phyloP scores from a whole-genome alignment of 2,888 invertebrate species.

The Dasypogon diadema region DNA sequence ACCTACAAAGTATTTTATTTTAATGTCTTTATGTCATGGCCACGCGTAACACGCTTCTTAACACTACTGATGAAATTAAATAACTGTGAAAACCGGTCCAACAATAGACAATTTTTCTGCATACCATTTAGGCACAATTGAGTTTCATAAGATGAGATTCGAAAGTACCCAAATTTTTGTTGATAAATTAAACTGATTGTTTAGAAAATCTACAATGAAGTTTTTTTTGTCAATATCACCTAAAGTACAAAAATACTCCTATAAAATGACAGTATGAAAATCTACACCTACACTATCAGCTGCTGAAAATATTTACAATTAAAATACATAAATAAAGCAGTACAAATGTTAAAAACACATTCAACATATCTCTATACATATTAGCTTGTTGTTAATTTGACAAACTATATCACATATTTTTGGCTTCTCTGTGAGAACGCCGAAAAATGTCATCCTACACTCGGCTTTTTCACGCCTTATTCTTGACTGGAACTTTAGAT shows the following conservation, averaged over 20 bases:
- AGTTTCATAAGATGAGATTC: too few relatives aligned
- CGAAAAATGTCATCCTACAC: constrained; percentile 14
- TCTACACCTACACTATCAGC: background rate
- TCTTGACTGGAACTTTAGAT: background rate
- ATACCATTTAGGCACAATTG: too few relatives aligned
- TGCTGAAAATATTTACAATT: constrained; percentile 15
- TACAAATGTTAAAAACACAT: constrained; percentile 7
- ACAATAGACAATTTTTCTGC: too few relatives aligned
- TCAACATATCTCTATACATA: background rate
- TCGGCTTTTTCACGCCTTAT: background rate
- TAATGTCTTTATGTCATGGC: too few relatives aligned
- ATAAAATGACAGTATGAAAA: constrained; percentile 22
- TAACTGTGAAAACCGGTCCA: too few relatives aligned
- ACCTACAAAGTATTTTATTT: too few relatives aligned
- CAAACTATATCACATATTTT: constrained; percentile 50
- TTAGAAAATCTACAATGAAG: too few relatives aligned
- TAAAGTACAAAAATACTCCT: background rate
- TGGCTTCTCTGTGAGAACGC: constrained; percentile 14
- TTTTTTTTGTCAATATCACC: too few relatives aligned
- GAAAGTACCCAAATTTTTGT: too few relatives aligned
- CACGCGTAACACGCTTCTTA: too few relatives aligned
- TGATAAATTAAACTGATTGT: too few relatives aligned
- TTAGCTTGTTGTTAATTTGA: constrained; percentile 28
- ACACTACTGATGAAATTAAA: too few relatives aligned
- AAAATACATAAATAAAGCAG: constrained; percentile 27